Evolutionary conservation across 2,113 vertebrate genomes (phyloP).

Genomic region (Calyptommatus sinebrachiatus): DNA sequence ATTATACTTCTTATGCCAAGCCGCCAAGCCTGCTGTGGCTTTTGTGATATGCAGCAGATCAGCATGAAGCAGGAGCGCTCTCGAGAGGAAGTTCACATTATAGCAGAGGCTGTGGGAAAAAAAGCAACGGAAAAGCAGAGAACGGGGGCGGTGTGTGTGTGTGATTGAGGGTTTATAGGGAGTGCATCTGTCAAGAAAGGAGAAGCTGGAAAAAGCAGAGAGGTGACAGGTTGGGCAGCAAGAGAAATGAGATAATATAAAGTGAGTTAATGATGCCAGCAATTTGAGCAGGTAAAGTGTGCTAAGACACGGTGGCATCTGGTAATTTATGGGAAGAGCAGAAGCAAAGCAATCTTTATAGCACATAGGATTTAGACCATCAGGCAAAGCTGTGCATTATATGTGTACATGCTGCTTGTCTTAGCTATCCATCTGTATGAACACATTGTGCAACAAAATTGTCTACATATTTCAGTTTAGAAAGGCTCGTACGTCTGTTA

Average conservation of each 20-base stretch:
- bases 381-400: slow-evolving; percentile 27
- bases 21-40: slow-evolving; percentile 1
- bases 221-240: slow-evolving; percentile 55
- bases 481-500: neutral
- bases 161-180: neutral
- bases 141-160: neutral
- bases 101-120: slow-evolving; percentile 44
- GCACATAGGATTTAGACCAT: slow-evolving; percentile 35
- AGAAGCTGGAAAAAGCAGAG: slow-evolving; percentile 34
- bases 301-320: slow-evolving; percentile 45
- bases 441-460: neutral
- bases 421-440: neutral
- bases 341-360: slow-evolving; percentile 47
- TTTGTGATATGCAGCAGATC: rapidly evolving
- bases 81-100: slow-evolving; percentile 62
- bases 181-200: slow-evolving; percentile 22
- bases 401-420: slow-evolving; percentile 4
- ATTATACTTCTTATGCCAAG: slow-evolving; percentile 24
- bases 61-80: slow-evolving; percentile 66
- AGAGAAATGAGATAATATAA: slow-evolving; percentile 54
- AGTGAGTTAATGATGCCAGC: slow-evolving; percentile 58
- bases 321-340: slow-evolving; percentile 55
- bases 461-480: neutral
- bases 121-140: neutral
- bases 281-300: slow-evolving; percentile 53